These are phyloP conservation scores for Hapalemur alaotrensis DNA, from an alignment of 2,797 vertebrate genomes.

Conservation along the genomic window DNA sequence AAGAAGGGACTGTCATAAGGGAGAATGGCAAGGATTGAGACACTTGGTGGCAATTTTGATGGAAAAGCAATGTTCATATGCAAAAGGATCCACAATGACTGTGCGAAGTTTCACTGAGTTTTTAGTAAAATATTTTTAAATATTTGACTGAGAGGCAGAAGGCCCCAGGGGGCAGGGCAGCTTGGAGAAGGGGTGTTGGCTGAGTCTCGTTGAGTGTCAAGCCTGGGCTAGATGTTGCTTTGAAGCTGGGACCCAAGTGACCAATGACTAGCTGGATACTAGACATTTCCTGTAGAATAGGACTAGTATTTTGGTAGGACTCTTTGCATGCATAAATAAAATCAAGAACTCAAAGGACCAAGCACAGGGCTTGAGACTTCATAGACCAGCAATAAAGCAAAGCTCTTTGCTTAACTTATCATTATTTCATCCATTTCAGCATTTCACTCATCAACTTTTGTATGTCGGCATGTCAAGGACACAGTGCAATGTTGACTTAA, in stretches of 20 bases:
- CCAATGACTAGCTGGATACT: accelerated
- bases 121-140: not conserved
- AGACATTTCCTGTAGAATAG: not conserved
- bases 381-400: not conserved
- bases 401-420: not conserved
- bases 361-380: not conserved
- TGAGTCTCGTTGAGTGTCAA: not conserved
- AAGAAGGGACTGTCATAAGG: not conserved
- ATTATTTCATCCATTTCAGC: not conserved
- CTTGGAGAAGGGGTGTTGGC: not conserved
- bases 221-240: not conserved
- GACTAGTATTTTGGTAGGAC: not conserved
- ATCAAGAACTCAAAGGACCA: not conserved
- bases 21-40: no score
- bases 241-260: not conserved
- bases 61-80: not conserved
- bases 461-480: accelerated
- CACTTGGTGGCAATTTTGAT: not conserved
- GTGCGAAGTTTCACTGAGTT: not conserved
- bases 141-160: not conserved
- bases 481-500: accelerated
- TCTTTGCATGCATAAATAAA: not conserved
- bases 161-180: accelerated
- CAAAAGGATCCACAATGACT: not conserved
- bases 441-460: not conserved